Evolutionary conservation across 2,113 vertebrate genomes (phyloP).

Genomic region (Panthera leo): DNA sequence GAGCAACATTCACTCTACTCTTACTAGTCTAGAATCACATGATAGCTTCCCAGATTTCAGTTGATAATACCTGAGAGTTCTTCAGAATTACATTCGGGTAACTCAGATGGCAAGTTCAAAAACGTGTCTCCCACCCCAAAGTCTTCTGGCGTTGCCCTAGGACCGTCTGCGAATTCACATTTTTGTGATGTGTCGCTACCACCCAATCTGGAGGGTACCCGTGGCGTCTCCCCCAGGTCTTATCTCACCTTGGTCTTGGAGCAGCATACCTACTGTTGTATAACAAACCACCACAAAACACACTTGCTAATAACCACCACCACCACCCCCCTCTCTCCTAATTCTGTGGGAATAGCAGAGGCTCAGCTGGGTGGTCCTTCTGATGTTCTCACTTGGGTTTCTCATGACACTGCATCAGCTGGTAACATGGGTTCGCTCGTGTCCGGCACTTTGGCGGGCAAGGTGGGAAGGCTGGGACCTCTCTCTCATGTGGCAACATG

Average conservation of each 20-base stretch:
- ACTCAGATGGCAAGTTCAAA: neutral
- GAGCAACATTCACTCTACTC: constrained; percentile 48
- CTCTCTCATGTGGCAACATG: neutral
- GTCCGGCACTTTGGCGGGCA: neutral
- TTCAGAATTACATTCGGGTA: neutral
- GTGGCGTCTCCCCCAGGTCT: neutral
- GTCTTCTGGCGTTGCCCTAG: neutral
- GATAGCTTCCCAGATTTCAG: constrained; percentile 31
- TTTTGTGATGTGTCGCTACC: neutral
- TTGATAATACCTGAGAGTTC: neutral
- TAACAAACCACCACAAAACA: neutral
- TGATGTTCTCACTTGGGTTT: neutral
- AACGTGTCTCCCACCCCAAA: neutral
- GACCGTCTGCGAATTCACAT: neutral
- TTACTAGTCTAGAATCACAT: neutral
- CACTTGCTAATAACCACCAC: neutral
- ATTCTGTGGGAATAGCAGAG: neutral
- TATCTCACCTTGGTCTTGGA: neutral
- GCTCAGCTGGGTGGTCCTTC: neutral
- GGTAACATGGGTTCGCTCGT: neutral
- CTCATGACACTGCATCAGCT: neutral
- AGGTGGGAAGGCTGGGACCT: neutral
- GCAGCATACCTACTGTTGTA: too few species aligned
- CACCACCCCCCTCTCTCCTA: neutral
- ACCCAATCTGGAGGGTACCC: neutral